Evolutionary conservation across 2,113 vertebrate species (phyloP), one percentile per base, ranked within the genome.

Genomic region (Bolborhynchus lineola): DNA sequence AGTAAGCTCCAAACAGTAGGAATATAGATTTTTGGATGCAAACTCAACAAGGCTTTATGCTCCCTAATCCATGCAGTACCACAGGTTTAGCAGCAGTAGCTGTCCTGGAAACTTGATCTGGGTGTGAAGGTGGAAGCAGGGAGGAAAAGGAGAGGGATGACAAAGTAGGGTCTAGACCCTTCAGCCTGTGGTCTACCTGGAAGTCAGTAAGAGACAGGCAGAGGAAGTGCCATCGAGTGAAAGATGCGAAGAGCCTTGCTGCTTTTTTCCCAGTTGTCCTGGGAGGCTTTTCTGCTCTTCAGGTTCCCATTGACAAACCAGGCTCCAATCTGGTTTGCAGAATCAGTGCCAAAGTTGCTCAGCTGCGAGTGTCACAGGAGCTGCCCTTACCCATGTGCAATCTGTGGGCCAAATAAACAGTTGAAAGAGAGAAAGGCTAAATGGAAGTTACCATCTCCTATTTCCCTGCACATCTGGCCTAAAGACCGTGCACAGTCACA

Each of bases 1-100:
- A 99, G 99, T 99, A 95, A 99, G 98, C 98, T 82, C 75, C n/a
- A 9, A 12, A 23, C 53, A 42, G 15, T 0, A 44, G 81, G 72
- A 62, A 44, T 16, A 17, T 20, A 53, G 33, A 63, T 78, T 92
- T 71, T 71, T 7, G 55, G 77, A 10, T 55, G 47, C 47, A 62
- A 25, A 74, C 37, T 70, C 63, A 26, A 2, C 23, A 2, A 29
- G 25, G 16, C 31, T 69, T 55, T 65, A 11, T 50, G 5, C 7
- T 76, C 49, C 62, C 97, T 82, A 49, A 64, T 64, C 60, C 3
- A 2, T 64, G 50, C 15, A 3, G 25, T 67, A 57, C 35, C 26
- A 21, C 46, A 21, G 18, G 17, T 21, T 74, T 44, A 75, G 72
- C 42, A 90, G 63, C 63, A 49, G 60, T 29, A 75, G 37, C 72